Conservation (phyloP, 2,888 invertebrate species). For the Limenitis camilla region DNA sequence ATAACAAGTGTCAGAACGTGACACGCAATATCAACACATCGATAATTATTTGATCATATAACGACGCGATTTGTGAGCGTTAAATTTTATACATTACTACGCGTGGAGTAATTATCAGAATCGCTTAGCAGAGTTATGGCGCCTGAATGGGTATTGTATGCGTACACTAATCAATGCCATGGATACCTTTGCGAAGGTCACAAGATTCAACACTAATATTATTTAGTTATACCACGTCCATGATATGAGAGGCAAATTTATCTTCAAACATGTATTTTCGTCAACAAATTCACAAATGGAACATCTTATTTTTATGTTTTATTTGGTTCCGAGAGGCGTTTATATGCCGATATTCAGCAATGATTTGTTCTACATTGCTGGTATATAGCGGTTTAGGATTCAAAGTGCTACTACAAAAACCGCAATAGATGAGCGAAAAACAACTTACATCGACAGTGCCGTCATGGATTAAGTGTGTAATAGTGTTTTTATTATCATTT, state of each 20-base stretch:
- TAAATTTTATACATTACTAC: slow-evolving; percentile 43
- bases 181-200: slow-evolving; percentile 40
- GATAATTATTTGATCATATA: slow-evolving; percentile 59
- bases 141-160: slow-evolving; percentile 61
- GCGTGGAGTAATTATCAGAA: slow-evolving; percentile 34
- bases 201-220: too few species aligned
- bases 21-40: slow-evolving; percentile 49
- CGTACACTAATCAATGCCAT: slow-evolving; percentile 67
- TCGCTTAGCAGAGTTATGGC: slow-evolving; percentile 30
- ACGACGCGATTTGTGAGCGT: slow-evolving; percentile 31
- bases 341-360: slow-evolving; percentile 1
- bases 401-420: slow-evolving; percentile 3
- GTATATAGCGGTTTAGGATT: slow-evolving; percentile 4
- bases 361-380: slow-evolving; percentile 18
- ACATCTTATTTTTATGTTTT: neutral
- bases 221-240: too few species aligned
- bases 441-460: slow-evolving; percentile 9
- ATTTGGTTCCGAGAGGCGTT: slow-evolving; percentile 1
- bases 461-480: slow-evolving; percentile 20
- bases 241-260: too few species aligned
- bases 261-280: neutral
- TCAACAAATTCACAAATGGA: neutral
- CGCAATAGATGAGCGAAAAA: slow-evolving; percentile 15
- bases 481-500: slow-evolving; percentile 58
- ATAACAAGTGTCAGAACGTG: slow-evolving; percentile 42